Base-by-base conservation (phyloP, 2,888 invertebrate genomes). In the Ennomos quercinarius region DNA sequence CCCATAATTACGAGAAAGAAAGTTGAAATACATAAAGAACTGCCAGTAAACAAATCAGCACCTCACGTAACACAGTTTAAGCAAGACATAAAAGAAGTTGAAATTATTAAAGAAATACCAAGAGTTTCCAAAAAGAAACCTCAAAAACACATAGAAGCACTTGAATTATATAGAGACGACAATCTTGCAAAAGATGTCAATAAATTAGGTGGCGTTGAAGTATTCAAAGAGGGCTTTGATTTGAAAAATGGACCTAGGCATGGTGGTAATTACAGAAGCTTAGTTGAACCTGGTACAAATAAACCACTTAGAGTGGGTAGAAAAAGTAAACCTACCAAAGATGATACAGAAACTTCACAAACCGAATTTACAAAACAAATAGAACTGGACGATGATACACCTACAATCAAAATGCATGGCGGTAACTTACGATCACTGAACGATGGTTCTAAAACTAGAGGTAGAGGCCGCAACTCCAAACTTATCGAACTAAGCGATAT, bases 251-350 rank as follows among this genome's bases (percentile, higher is more conserved):
- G 87, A 5, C 91, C 89, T 8, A 84, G 77, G 66, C 92, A 92
- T 70, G 93, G 93, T 42, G 93, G 93, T 34, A 93, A 93, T 65
- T 92, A 92, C 56, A 82, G 83, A 76, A 81, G 75, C 61, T 80
- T 82, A 13, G 75, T 76, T 56, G 77, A 77, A 63, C 68, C 65
- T 10, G 57, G 58, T 8, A 64, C 63, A 35, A 53, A 58, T 10
- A 10, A 57, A 9, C 42, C 59, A 35, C 9, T 54, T 36, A 37
- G 46, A 53, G 63, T 49, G 10, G 59, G 10, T 35, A 44, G 37
- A 49, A 52, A 43, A 42, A 38, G 10, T 11, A 49, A 56, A 49
- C 1, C 43, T 11, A 12, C 43, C 9, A 64, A 67, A 37, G 51
- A 50, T 35, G 84, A 89, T 37, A 76, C 84, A 10, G 83, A 79